Evolutionary conservation across 92 coral and sea anemone genomes (phyloP).

Genomic region (Parazoanthus atlanticus): DNA sequence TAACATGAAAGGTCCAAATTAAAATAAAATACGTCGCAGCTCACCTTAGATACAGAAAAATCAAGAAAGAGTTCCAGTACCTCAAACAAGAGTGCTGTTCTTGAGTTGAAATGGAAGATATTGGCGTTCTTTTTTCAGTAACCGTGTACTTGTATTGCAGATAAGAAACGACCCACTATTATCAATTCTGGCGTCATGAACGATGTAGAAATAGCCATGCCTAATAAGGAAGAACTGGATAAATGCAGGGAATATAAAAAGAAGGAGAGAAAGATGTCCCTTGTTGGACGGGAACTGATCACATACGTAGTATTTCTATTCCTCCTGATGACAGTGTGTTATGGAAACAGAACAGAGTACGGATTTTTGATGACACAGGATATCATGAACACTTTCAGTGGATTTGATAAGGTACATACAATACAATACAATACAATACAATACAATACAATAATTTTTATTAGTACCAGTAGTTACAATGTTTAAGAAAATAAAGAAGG

Average conservation of each 20-base stretch:
- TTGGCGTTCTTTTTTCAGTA: too few relatives aligned
- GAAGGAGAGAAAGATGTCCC: slow-evolving; percentile 76
- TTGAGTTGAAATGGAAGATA: too few relatives aligned
- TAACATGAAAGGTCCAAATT: too few relatives aligned
- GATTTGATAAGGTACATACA: slow-evolving; percentile 69
- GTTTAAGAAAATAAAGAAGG: too few relatives aligned
- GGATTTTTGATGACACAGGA: slow-evolving; percentile 74
- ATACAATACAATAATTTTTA: too few relatives aligned
- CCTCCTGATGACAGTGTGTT: slow-evolving; percentile 70
- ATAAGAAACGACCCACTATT: background rate
- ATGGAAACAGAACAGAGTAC: slow-evolving; percentile 76
- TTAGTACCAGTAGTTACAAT: too few relatives aligned
- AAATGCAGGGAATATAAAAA: slow-evolving; percentile 58
- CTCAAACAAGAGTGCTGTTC: too few relatives aligned
- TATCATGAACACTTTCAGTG: slow-evolving; percentile 57
- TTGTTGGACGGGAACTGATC: slow-evolving; percentile 54
- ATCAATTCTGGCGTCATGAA: background rate
- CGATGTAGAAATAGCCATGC: slow-evolving; percentile 13
- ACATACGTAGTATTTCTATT: slow-evolving; percentile 56
- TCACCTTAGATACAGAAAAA: too few relatives aligned
- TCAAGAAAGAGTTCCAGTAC: too few relatives aligned
- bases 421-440: too few relatives aligned
- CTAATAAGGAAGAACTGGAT: slow-evolving; percentile 46
- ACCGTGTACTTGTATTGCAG: background rate
- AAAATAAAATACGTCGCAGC: too few relatives aligned